phyloP scores from a whole-genome alignment of 2,797 vertebrate genomes.

The Lacerta agilis region DNA sequence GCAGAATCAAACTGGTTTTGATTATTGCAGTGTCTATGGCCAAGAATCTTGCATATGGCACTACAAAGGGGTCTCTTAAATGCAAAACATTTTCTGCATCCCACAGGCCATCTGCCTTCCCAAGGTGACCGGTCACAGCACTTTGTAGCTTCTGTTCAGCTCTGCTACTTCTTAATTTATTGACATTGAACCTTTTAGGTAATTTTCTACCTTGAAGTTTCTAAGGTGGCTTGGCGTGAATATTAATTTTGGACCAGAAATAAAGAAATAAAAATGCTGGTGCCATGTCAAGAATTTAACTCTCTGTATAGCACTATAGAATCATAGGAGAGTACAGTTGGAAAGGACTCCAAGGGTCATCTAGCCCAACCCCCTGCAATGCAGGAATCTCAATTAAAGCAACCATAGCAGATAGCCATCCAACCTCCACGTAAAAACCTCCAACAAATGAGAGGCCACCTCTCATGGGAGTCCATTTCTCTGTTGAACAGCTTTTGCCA shows the following conservation, averaged over 20 bases:
- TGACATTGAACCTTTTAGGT: not conserved
- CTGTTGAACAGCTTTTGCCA: too few relatives aligned
- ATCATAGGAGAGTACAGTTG: too few relatives aligned
- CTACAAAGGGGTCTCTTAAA: slow-evolving; percentile 6
- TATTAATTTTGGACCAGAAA: not conserved
- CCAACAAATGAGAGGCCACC: too few relatives aligned
- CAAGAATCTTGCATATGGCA: not conserved
- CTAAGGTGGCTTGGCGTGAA: not conserved
- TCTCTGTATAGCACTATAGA: too few relatives aligned
- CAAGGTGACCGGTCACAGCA: not conserved
- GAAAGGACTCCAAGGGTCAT: too few relatives aligned
- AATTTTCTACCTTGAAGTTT: slow-evolving; percentile 1
- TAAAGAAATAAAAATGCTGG: not conserved
- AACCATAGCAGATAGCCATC: too few relatives aligned
- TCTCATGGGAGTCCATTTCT: too few relatives aligned
- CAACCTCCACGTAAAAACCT: too few relatives aligned
- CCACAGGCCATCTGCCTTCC: not conserved
- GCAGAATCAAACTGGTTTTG: not conserved
- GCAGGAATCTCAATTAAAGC: too few relatives aligned
- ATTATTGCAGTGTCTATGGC: not conserved
- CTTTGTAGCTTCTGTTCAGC: not conserved
- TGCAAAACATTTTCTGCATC: not conserved
- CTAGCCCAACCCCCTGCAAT: too few relatives aligned
- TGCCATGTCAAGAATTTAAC: not conserved
- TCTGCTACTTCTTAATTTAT: slow-evolving; percentile 12